Evolutionary conservation across 1,140 invertebrate genomes (phyloP), one percentile per base, ranked within the genome.

Genomic region (Mactra quadrangularis): DNA sequence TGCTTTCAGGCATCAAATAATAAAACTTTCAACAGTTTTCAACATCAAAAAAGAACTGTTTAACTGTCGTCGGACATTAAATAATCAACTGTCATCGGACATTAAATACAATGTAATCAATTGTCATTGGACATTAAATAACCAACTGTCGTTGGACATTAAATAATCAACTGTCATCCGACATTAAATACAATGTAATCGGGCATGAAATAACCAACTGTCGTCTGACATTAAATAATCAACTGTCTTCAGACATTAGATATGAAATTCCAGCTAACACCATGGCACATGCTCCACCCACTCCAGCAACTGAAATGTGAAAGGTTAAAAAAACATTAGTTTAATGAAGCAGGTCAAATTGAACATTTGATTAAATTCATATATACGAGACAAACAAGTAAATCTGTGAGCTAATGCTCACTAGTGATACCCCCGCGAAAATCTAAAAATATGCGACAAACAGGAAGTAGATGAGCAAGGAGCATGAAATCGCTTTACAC

Each of bases 261-360:
- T 72, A 79, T 19, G 74, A 83, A 33, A 86, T 2, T 41, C 29
- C 68, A 1, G 79, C 84, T 25, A 68, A 47, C 53, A 38, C 74
- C 25, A 83, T 62, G 38, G 85, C 85, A 31, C 76, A n/a, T 3
- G 47, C 47, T 45, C 76, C 85, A 17, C 64, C 77, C 19, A 82
- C 60, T 27, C 72, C 76, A 33, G 82, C 75, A 35, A 70, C 85
- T 86, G 77, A 29, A 85, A 85, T n/a, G 13, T 11, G 66, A 33
- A 45, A 22, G 17, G 11, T 33, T 70, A 29, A 13, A n/a, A 22
- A 4, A 41, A 3, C 3, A 4, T 41, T 68, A 47, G 25, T 6
- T 55, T 11, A n/a, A 4, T 6, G 6, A n/a, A 11, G 25, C 7
- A n/a, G 7, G 4, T 55, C 13, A 22, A 55, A 7, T 11, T 19